Base-by-base conservation (phyloP, 2,888 invertebrate genomes). In the Gortyna flavago region DNA sequence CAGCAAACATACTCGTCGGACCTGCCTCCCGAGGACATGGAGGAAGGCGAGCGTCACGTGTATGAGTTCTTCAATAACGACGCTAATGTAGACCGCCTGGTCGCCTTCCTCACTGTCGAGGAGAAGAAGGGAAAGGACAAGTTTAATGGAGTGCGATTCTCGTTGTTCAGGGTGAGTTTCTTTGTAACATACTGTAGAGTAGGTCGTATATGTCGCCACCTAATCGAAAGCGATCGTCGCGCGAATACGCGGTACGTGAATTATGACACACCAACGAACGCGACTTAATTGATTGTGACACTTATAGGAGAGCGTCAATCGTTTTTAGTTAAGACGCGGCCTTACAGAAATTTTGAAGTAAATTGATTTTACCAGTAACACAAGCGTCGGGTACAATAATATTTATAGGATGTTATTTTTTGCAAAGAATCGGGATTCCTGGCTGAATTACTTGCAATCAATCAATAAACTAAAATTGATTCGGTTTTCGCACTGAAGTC, bases 51-150 rank as follows among this genome's bases (percentile, higher is more conserved):
- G 90, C 94, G 94, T 6, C 97, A 97, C 75, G 95, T 99, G 18
- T 97, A 97, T 85, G 97, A 97, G 59, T 98, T 98, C 91, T 98
- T 99, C 93, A 96, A 91, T 0, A 95, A 98, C 85, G 94, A 97
- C 21, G 95, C 96, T 0, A 98, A 98, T 91, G 95, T 99, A 0
- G 97, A 97, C 38, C 97, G 97, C 83, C 95, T 99, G 21, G 96
- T 99, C 2, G 95, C 97, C 21, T 98, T 97, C 93, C 97, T 98
- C 80, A 97, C 98, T 0, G 95, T 99, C 69, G 99, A 99, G 91
- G 99, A 99, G 90, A 98, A 98, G 92, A 99, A 99, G 90, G 98
- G 98, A 41, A 97, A 97, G 80, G 99, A 99, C 91, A 98, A 98
- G 91, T 99, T 99, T 92, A 98, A 97, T 89, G 97, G 97, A 1